Conservation (phyloP, 2,888 invertebrate species). For the Hedya salicella region DNA sequence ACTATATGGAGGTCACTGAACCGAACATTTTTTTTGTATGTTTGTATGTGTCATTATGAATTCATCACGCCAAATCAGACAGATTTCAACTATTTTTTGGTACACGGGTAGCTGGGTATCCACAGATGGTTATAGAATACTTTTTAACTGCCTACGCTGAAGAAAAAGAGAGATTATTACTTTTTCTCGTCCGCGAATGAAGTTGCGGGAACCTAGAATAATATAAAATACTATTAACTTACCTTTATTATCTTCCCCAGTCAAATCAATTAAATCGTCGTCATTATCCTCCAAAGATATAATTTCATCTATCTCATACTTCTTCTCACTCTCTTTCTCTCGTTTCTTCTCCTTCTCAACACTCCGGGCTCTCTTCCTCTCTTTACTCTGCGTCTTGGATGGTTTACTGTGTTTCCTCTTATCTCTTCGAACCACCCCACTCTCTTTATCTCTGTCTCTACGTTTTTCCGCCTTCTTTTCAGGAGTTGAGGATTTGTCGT, state of each 20-base stretch:
- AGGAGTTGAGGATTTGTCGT: slow-evolving; percentile 44
- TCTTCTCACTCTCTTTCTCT: slow-evolving; percentile 47
- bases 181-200: too few species aligned
- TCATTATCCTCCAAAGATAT: slow-evolving; percentile 78
- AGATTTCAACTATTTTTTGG: too few species aligned
- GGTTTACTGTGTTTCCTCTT: slow-evolving; percentile 63
- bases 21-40: too few species aligned
- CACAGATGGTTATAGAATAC: too few species aligned
- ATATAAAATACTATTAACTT: too few species aligned
- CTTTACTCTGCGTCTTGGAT: slow-evolving; percentile 64
- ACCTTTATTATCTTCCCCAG: slow-evolving; percentile 84
- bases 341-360: slow-evolving; percentile 40
- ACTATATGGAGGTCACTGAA: too few species aligned
- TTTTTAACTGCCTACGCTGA: too few species aligned
- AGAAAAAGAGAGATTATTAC: too few species aligned
- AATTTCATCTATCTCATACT: slow-evolving; percentile 64
- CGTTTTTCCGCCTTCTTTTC: slow-evolving; percentile 48
- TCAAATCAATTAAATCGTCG: slow-evolving; percentile 85
- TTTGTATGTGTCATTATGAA: too few species aligned
- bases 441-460: slow-evolving; percentile 49
- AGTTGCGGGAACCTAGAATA: too few species aligned
- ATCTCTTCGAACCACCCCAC: slow-evolving; percentile 54
- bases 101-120: too few species aligned
- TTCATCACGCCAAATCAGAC: too few species aligned
- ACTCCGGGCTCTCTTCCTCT: slow-evolving; percentile 48